phyloP scores from a whole-genome alignment of 2,888 invertebrate genomes.

The Odontothrips loti region DNA sequence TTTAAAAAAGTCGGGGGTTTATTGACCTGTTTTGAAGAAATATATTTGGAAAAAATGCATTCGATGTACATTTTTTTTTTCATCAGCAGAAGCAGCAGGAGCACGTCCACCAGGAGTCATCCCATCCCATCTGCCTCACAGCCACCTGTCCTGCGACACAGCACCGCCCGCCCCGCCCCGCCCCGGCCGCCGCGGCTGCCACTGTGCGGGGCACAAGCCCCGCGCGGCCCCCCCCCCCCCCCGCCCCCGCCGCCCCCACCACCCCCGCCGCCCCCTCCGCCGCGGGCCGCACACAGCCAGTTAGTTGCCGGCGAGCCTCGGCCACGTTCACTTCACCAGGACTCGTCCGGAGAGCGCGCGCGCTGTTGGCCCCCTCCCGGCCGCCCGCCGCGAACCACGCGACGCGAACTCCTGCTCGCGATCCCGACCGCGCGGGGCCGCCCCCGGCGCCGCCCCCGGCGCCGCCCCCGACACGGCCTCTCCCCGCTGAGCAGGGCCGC shows the following conservation, averaged over 20 bases:
- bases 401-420: not conserved
- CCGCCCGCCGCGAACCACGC: not conserved
- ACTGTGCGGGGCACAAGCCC: not conserved
- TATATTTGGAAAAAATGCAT: no score
- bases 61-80: no score
- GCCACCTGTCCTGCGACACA: no score
- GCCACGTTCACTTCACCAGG: not conserved
- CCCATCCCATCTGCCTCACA: no score
- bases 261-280: not conserved
- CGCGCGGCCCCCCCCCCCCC: not conserved
- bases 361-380: no score
- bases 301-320: not conserved
- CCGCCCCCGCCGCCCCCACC: not conserved
- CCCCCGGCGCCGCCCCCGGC: not conserved
- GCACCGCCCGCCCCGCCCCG: no score
- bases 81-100: no score
- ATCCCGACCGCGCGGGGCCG: not conserved
- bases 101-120: not conserved
- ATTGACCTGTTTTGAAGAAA: no score
- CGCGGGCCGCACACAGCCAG: not conserved
- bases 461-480: no score
- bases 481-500: no score
- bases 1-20: no score
- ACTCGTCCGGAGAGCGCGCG: not conserved
- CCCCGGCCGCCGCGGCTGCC: no score